Conservation (phyloP, 2,888 invertebrate species). For the Standfussiana lucernea region DNA sequence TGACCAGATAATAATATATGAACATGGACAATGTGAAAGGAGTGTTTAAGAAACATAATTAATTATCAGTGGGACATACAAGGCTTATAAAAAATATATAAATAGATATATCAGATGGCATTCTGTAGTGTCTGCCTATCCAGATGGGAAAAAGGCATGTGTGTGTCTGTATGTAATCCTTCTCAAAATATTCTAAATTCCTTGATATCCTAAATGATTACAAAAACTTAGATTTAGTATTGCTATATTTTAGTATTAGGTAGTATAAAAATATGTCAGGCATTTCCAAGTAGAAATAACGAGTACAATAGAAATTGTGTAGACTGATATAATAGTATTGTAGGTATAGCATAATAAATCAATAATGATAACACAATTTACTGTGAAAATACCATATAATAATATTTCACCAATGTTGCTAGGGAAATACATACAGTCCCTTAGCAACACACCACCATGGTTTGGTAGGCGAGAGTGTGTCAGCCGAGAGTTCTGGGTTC, state of each 20-base stretch:
- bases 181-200: not conserved
- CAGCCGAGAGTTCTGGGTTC: not conserved
- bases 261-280: not conserved
- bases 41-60: not conserved
- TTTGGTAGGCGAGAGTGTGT: not conserved
- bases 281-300: not conserved
- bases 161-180: not conserved
- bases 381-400: no score
- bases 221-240: not conserved
- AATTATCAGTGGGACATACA: no score
- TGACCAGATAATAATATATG: not conserved
- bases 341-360: conserved; percentile 24
- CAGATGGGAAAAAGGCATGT: not conserved
- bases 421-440: no score
- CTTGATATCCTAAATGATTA: not conserved
- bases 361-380: not conserved
- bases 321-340: conserved; percentile 33
- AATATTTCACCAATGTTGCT: no score
- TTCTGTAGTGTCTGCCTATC: not conserved
- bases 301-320: conserved; percentile 25
- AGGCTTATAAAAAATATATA: no score
- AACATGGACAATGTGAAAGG: not conserved
- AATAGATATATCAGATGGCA: no score
- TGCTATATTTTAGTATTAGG: not conserved
- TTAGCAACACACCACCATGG: not conserved